phyloP scores from a whole-genome alignment of 2,888 invertebrate genomes.

The Heliconius ismenius region DNA sequence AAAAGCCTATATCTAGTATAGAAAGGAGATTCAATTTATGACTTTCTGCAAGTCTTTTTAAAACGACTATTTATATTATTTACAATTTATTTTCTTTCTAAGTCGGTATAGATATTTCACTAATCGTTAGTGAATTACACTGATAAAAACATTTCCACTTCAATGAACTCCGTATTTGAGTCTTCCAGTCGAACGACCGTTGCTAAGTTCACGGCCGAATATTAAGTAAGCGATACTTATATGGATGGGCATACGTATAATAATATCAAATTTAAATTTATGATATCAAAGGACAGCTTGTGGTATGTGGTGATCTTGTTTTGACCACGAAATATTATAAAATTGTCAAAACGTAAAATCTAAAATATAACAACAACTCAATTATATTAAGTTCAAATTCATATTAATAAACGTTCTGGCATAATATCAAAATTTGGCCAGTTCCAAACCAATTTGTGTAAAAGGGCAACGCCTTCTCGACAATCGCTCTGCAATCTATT shows the following conservation, averaged over 20 bases:
- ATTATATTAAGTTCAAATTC: not conserved
- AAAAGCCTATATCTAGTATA: too few species aligned
- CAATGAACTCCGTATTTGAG: conserved; percentile 21
- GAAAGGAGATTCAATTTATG: too few species aligned
- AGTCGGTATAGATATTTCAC: not conserved
- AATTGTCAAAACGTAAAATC: not conserved
- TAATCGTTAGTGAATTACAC: not conserved
- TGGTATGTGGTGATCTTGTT: not conserved
- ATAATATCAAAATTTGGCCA: conserved; percentile 50
- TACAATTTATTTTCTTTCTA: not conserved
- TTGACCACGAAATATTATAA: not conserved
- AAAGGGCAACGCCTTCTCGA: conserved; percentile 49
- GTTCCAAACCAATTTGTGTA: conserved; percentile 49
- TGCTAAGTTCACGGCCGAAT: conserved; percentile 29
- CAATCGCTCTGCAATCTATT: conserved; percentile 37
- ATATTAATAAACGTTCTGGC: too few species aligned
- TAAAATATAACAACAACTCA: not conserved
- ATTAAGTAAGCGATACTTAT: conserved; percentile 13
- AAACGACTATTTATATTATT: not conserved
- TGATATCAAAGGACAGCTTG: not conserved
- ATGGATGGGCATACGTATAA: not conserved
- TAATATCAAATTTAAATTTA: conserved; percentile 9
- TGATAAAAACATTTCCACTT: conserved; percentile 19
- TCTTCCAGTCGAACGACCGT: conserved; percentile 16
- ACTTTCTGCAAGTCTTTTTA: too few species aligned